phyloP scores from a whole-genome alignment of 2,797 vertebrate species.

The Loriculus beryllinus region DNA sequence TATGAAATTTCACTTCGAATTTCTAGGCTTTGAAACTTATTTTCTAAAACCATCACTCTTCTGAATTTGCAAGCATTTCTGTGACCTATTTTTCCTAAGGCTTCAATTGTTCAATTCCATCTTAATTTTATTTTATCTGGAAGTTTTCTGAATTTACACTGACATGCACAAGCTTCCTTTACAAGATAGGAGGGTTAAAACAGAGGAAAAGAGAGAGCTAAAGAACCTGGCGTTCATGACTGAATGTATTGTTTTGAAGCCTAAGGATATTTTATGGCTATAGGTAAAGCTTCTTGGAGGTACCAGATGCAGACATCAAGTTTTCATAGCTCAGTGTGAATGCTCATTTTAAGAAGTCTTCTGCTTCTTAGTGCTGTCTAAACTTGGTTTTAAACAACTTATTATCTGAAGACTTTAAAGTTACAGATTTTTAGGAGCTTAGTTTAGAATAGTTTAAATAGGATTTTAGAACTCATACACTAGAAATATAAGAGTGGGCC shows the following conservation, averaged over 20 bases:
- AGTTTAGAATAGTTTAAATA: background rate
- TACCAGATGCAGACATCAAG: background rate
- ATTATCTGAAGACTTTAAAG: background rate
- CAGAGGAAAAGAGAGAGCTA: background rate
- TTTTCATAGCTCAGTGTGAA: background rate
- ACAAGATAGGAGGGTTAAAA: background rate
- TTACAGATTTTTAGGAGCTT: background rate
- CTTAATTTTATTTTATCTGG: background rate
- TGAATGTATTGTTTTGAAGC: background rate
- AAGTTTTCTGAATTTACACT: background rate
- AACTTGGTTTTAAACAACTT: background rate
- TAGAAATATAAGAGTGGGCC: background rate
- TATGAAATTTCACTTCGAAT: background rate
- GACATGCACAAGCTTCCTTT: background rate
- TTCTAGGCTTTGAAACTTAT: background rate
- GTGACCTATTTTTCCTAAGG: background rate
- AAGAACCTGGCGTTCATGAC: background rate
- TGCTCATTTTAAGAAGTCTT: background rate
- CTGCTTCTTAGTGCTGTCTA: background rate
- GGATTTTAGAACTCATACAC: background rate
- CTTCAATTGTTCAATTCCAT: background rate
- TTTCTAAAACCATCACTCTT: background rate
- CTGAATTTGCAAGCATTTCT: background rate
- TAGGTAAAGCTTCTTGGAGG: background rate
- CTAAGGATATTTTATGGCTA: background rate